A percentile compares a stretch with the other conserved stretches of the same genome.
Evolutionary conservation across 2,888 invertebrate species (phyloP).

Genomic region (Trachelus troglodyta): DNA sequence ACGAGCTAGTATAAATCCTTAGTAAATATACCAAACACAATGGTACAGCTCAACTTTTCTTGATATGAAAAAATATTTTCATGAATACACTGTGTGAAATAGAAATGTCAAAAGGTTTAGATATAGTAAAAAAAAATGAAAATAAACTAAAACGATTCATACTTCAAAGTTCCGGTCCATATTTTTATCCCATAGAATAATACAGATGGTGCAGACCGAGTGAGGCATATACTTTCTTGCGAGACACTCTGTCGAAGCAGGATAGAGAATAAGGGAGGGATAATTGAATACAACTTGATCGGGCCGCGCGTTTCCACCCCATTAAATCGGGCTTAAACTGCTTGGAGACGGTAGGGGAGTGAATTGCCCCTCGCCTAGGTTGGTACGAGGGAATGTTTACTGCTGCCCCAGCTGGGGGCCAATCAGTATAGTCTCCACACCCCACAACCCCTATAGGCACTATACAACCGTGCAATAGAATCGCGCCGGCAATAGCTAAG

Average conservation of each 20-base stretch:
- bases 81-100: too few relatives aligned
- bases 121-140: too few relatives aligned
- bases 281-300: slow-evolving; percentile 67
- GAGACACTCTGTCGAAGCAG: slow-evolving; percentile 17
- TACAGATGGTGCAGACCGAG: too few relatives aligned
- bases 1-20: too few relatives aligned
- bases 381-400: slow-evolving; percentile 60
- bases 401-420: slow-evolving; percentile 62
- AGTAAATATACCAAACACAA: too few relatives aligned
- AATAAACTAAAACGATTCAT: too few relatives aligned
- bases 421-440: slow-evolving; percentile 53
- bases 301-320: slow-evolving; percentile 65
- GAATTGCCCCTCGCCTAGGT: slow-evolving; percentile 12
- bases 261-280: slow-evolving; percentile 44
- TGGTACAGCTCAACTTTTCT: too few relatives aligned
- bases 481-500: slow-evolving; percentile 52
- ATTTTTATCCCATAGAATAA: too few relatives aligned
- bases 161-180: too few relatives aligned
- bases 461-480: slow-evolving; percentile 54
- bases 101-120: too few relatives aligned
- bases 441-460: slow-evolving; percentile 27
- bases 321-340: slow-evolving; percentile 66
- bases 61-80: too few relatives aligned
- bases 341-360: slow-evolving; percentile 30
- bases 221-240: slow-evolving; percentile 6